Evolutionary conservation across 2,797 vertebrate genomes (phyloP).

Genomic region (Myotis vivesi): DNA sequence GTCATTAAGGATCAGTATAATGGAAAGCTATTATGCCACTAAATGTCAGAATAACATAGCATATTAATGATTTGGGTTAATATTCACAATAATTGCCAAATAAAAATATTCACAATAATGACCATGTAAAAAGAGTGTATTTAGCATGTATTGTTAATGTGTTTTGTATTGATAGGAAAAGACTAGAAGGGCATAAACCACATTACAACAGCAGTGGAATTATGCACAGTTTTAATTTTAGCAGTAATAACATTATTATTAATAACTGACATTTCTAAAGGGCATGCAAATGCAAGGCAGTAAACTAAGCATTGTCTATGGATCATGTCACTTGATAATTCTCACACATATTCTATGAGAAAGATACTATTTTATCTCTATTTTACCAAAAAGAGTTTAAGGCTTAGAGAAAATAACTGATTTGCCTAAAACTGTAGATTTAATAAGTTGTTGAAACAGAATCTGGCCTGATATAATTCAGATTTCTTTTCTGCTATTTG

Average conservation of each 20-base stretch:
- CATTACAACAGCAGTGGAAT: neutral
- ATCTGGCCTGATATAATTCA: neutral
- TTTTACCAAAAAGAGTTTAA: neutral
- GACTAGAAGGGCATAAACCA: neutral
- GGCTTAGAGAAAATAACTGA: neutral
- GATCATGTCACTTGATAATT: neutral
- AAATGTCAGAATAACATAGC: constrained; percentile 25
- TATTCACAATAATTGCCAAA: constrained; percentile 22
- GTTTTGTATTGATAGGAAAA: neutral
- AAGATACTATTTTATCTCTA: neutral
- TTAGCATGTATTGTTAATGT: neutral
- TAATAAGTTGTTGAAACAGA: neutral
- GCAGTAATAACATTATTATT: neutral
- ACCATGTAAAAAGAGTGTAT: neutral
- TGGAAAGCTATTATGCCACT: constrained; percentile 18
- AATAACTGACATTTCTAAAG: neutral
- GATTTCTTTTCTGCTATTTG: neutral
- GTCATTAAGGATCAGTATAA: constrained; percentile 19
- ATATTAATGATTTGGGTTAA: constrained; percentile 32
- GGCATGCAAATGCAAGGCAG: neutral
- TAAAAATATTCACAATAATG: neutral
- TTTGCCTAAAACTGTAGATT: neutral
- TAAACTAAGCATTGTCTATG: neutral
- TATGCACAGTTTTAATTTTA: neutral
- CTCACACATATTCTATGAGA: neutral